phyloP scores from a whole-genome alignment of 2,888 invertebrate genomes.

The Morinoia aosen region DNA sequence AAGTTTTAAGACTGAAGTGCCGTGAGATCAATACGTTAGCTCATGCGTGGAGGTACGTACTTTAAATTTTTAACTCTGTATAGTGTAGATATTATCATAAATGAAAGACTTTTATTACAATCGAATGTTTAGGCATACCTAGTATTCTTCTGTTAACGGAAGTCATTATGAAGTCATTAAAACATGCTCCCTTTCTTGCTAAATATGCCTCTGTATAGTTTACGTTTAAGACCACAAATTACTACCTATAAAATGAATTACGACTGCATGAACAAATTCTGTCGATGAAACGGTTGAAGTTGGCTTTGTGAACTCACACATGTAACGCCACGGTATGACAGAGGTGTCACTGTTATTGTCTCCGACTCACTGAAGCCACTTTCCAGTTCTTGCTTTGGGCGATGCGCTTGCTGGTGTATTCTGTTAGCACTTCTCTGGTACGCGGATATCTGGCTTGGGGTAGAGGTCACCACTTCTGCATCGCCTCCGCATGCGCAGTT shows the following conservation, averaged over 20 bases:
- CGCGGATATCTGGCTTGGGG: background rate
- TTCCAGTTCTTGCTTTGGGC: background rate
- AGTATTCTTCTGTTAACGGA: background rate
- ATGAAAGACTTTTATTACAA: background rate
- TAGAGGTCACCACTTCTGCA: background rate
- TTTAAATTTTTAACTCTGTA: background rate
- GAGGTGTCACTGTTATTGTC: background rate
- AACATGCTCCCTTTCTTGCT: no score
- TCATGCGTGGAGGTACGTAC: background rate
- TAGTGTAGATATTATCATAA: background rate
- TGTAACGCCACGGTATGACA: background rate
- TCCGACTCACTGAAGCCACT: background rate
- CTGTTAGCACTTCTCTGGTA: background rate
- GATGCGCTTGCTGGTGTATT: background rate
- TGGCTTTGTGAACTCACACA: background rate
- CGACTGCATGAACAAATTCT: background rate
- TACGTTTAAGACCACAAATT: background rate
- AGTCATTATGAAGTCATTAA: no score
- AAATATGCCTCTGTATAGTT: no score
- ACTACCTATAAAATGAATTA: background rate
- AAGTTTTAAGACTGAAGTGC: background rate
- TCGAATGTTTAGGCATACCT: background rate
- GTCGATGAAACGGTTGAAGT: background rate
- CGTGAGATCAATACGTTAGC: background rate
- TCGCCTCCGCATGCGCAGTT: background rate